Evolutionary conservation across 2,113 vertebrate species (phyloP).

Genomic region (Ageneiosus marmoratus): DNA sequence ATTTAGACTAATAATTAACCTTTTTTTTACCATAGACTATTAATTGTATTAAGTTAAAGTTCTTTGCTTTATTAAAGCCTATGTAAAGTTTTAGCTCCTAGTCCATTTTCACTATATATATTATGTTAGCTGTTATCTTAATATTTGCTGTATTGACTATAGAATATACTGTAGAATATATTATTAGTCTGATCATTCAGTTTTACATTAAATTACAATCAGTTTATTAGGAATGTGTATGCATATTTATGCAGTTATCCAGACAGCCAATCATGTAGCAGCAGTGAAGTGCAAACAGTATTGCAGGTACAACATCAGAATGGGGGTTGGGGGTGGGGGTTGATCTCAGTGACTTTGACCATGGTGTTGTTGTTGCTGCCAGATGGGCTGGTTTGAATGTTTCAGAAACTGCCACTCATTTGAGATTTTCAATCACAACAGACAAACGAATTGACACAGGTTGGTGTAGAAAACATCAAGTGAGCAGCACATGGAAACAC

Average conservation of each 20-base stretch:
- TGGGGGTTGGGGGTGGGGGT: neutral
- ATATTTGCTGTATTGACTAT: neutral
- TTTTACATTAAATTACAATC: neutral
- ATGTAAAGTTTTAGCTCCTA: neutral
- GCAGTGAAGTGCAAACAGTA: neutral
- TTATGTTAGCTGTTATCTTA: neutral
- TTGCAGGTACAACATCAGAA: neutral
- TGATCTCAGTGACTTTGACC: neutral
- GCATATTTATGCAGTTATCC: neutral
- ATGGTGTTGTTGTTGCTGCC: neutral
- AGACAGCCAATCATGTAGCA: neutral
- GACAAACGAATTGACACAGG: neutral
- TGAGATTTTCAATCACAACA: neutral
- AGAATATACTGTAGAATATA: neutral
- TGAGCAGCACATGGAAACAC: neutral
- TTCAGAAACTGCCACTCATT: neutral
- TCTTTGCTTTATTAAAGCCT: neutral
- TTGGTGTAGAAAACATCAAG: neutral
- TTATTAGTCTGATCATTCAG: neutral
- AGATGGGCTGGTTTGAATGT: neutral
- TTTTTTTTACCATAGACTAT: neutral
- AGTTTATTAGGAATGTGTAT: neutral
- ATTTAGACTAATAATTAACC: neutral
- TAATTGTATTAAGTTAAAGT: neutral
- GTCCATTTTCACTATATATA: neutral